Evolutionary conservation across 1,140 invertebrate species (phyloP), one percentile per base, ranked within the genome.

Genomic region (Drosophila tsacasi): DNA sequence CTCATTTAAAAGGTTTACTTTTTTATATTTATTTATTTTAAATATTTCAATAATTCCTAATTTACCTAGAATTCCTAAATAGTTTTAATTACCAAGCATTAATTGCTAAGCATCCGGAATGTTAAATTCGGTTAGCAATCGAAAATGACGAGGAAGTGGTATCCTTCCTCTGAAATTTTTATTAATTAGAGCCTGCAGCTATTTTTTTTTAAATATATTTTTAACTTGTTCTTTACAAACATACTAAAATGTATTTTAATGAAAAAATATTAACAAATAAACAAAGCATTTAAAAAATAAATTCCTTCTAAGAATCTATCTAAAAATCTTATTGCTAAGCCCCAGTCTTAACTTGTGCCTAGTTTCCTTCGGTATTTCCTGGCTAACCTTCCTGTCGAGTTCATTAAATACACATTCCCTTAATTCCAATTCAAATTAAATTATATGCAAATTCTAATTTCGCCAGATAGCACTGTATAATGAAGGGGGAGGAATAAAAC

Each of bases 381-480:
- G 23, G 10, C 30, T 13, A 39, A 39, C 35, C 17, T n/a, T 13
- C 2, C 13, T 37, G 23, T 50, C 9, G 19, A 46, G 39, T 59
- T 58, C 52, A 64, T 44, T 13, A 52, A 52, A 52, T 52, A 46
- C 40, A 46, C 39, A 46, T 35, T 66, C 21, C 21, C 27, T 54
- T 42, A 42, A 23, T 7, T 30, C 21, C 25, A 42, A 46, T 19
- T 46, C 25, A n/a, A 65, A 42, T 32, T 23, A 25, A 55, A 42
- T 32, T 42, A 64, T 32, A 67, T 67, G 62, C 47, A 69, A 67
- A 68, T 46, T 32, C 39, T 17, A 40, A 55, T 46, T 71, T 68
- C 19, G 54, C 39, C 37, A 71, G 39, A 23, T 8, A 37, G 21
- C 15, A 44, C 67, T 86, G 76, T 82, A 79, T 75, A 87, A 90